phyloP scores from a whole-genome alignment of 2,113 vertebrate genomes.

The Acrocephalus arundinaceus region DNA sequence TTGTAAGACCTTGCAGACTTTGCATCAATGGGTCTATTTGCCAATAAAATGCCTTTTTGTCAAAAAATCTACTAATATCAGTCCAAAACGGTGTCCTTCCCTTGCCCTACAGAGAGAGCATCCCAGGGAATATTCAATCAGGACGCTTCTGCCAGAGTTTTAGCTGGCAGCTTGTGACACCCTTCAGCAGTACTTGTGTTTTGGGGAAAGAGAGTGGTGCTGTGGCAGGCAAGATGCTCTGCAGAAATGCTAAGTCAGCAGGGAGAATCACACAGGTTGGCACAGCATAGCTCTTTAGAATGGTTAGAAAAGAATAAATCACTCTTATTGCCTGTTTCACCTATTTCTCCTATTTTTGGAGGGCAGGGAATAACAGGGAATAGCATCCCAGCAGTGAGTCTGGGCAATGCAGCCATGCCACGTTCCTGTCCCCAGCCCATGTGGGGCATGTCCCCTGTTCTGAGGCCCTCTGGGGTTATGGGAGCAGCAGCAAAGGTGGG shows the following conservation, averaged over 20 bases:
- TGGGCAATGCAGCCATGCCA: not conserved
- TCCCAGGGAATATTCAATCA: not conserved
- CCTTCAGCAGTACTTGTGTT: not conserved
- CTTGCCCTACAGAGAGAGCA: not conserved
- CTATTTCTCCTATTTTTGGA: not conserved
- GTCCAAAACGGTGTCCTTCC: not conserved
- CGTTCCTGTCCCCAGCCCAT: rapidly evolving
- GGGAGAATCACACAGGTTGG: not conserved
- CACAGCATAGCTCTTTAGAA: not conserved
- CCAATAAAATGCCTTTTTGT: not conserved
- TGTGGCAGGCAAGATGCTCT: not conserved
- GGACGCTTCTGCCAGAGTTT: not conserved
- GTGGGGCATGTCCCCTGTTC: rapidly evolving
- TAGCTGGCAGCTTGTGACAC: not conserved
- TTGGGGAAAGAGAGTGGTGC: not conserved
- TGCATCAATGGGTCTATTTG: not conserved
- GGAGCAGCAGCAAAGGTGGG: not conserved
- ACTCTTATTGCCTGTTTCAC: not conserved
- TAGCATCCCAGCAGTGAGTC: rapidly evolving
- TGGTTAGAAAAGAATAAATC: not conserved
- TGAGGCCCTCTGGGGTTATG: too few relatives aligned
- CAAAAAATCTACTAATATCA: not conserved
- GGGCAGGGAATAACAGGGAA: not conserved
- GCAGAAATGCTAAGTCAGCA: not conserved
- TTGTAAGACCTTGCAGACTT: not conserved